Base-by-base conservation (phyloP, 2,113 vertebrate species). In the Aptenodytes patagonicus region DNA sequence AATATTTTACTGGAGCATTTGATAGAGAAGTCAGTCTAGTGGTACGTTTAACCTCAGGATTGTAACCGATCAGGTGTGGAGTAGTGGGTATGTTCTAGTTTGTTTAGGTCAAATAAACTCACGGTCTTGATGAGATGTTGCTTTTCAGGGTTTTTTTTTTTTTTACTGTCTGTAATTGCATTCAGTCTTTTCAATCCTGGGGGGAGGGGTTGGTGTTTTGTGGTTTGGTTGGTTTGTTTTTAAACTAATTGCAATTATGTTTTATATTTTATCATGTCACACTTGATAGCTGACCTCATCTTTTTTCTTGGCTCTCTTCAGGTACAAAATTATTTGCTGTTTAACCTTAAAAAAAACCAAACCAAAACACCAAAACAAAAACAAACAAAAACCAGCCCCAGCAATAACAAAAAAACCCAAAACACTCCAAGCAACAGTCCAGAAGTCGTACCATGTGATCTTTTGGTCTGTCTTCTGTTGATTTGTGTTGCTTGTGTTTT, bases 61-160 rank as follows among this genome's bases (percentile, higher is more conserved):
- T 75, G 40, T 57, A 62, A 47, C 18, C 0, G 0, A 3, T 29
- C 3, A 0, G 0, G 3, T 80, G 31, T 52, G 47, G 49, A 72
- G 28, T 19, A 61, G 82, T 29, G 55, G 28, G 2, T 46, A 2
- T 71, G 32, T 47, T 89, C 20, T 36, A 25, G 38, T 65, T 87
- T 62, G 46, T 29, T 51, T 36, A 54, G 31, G 34, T 79, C 66
- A 83, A 22, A 31, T 93, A 69, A 83, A 17, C 13, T 51, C n/a
- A 38, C 1, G 7, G n/a, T 38, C 61, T 36, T 78, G 18, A 26
- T 25, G 29, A 92, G 71, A 46, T 55, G 17, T 11, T 83, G 60
- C 40, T 83, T 77, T 86, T 49, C n/a, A 51, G 28, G 10, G 2
- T 12, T 68, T 25, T 36, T 36, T 36, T 36, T n/a, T 46, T 46